Conservation (phyloP, 2,113 vertebrate species). For the Cebidichthys violaceus region DNA sequence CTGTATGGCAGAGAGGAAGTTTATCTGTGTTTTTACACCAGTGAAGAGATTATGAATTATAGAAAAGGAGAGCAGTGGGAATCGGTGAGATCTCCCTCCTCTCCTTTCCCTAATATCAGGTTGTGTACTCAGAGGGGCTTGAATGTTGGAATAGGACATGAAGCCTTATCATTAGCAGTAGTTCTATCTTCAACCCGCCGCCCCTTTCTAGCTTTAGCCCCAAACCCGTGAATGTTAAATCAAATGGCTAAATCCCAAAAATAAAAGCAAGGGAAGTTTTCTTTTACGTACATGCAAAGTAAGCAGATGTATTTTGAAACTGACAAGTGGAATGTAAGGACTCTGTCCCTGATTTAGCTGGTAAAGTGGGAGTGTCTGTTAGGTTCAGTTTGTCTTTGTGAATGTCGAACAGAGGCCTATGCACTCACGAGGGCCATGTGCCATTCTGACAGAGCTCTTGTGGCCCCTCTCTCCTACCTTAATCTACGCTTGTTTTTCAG, state of each 20-base stretch:
- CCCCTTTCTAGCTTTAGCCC: conserved; percentile 47
- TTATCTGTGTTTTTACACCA: conserved; percentile 69
- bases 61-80: conserved; percentile 38
- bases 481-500: conserved; percentile 51
- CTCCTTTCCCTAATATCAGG: conserved; percentile 61
- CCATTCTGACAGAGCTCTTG: conserved; percentile 58
- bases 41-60: conserved; percentile 68
- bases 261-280: conserved; percentile 65
- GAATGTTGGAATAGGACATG: conserved; percentile 49
- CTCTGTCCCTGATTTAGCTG: conserved; percentile 46
- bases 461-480: conserved; percentile 54
- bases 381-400: conserved; percentile 59
- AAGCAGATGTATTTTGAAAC: conserved; percentile 74
- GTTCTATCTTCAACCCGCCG: conserved; percentile 27
- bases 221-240: conserved; percentile 73
- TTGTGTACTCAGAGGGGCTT: conserved; percentile 60
- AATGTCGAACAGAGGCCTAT: conserved; percentile 76
- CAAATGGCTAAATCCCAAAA: conserved; percentile 76
- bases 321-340: conserved; percentile 80
- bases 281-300: conserved; percentile 46
- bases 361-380: conserved; percentile 40
- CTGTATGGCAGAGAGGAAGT: conserved; percentile 45
- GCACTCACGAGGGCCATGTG: conserved; percentile 62
- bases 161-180: conserved; percentile 70
- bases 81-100: conserved; percentile 25